A percentile compares a stretch with the other conserved stretches of the same genome.
phyloP scores from a whole-genome alignment of 2,888 invertebrate species.

The Erpobdella octoculata region DNA sequence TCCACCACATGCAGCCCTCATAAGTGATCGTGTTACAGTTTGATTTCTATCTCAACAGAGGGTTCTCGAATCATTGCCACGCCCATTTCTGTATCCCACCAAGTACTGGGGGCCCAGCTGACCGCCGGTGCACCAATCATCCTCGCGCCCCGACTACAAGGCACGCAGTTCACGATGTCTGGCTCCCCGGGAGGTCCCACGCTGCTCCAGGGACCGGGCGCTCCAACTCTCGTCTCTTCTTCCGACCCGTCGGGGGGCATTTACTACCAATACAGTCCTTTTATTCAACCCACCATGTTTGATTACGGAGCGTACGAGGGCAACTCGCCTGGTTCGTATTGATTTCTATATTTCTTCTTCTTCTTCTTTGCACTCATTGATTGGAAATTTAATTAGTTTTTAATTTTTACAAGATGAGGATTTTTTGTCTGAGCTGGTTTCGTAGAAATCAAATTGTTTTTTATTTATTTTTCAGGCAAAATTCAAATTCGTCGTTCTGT shows the following conservation, averaged over 20 bases:
- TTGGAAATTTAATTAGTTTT: background rate
- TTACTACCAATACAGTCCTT: slow-evolving; percentile 36
- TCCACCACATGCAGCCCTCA: background rate
- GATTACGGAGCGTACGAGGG: slow-evolving; percentile 38
- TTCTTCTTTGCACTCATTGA: background rate
- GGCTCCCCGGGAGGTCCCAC: slow-evolving; percentile 14
- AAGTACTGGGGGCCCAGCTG: slow-evolving; percentile 55
- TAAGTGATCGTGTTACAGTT: background rate
- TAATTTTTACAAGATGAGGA: background rate
- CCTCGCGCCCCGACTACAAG: slow-evolving; percentile 55
- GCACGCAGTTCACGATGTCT: slow-evolving; percentile 10
- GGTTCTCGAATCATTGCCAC: slow-evolving; percentile 41
- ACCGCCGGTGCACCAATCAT: slow-evolving; percentile 86
- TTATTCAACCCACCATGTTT: slow-evolving; percentile 32
- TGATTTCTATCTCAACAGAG: slow-evolving; percentile 15
- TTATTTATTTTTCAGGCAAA: background rate
- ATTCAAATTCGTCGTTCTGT: slow-evolving; percentile 14
- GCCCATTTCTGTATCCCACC: slow-evolving; percentile 37
- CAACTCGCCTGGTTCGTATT: slow-evolving; percentile 33
- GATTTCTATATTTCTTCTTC: background rate
- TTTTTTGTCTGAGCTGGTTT: no score
- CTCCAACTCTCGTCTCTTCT: slow-evolving; percentile 31
- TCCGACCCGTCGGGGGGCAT: slow-evolving; percentile 31
- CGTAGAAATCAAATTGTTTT: no score
- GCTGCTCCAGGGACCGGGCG: slow-evolving; percentile 38